Evolutionary conservation across 30 jellyfish, hydroid and myxozoan genomes (phyloP).

Genomic region (Calvadosia cruxmelitensis): DNA sequence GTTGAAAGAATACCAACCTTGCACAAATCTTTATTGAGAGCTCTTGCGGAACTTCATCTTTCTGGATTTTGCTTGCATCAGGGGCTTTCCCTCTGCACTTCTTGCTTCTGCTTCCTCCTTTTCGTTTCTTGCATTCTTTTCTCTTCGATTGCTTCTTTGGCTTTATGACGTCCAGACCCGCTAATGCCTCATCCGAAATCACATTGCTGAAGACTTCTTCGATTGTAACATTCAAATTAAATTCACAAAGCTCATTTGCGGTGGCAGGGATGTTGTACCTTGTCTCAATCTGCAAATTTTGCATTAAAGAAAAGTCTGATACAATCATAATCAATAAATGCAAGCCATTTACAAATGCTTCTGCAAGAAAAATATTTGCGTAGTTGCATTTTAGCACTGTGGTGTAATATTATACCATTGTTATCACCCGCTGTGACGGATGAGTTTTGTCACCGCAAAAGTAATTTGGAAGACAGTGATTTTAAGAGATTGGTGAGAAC

Average conservation of each 20-base stretch:
- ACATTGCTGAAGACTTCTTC: slow-evolving; percentile 8
- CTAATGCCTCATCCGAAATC: slow-evolving; percentile 10
- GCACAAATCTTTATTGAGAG: slow-evolving; percentile 23
- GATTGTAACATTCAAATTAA: slow-evolving; percentile 12
- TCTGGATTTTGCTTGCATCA: background rate
- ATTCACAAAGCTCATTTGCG: slow-evolving; percentile 21
- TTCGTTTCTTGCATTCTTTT: background rate
- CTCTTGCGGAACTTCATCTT: slow-evolving; percentile 27
- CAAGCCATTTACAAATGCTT: too few species aligned
- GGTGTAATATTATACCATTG: too few species aligned
- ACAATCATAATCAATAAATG: too few species aligned
- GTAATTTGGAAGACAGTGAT: too few species aligned
- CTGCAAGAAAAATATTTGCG: too few species aligned
- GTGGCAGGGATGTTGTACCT: slow-evolving; percentile 24
- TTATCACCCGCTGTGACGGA: too few species aligned
- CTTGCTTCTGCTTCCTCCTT: background rate
- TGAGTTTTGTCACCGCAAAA: too few species aligned
- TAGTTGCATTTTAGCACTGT: too few species aligned
- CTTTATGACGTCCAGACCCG: background rate
- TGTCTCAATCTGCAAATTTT: slow-evolving; percentile 24
- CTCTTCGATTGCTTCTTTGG: slow-evolving; percentile 2
- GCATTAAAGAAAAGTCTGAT: too few species aligned
- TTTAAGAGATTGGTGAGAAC: too few species aligned
- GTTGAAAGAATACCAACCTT: slow-evolving; percentile 3
- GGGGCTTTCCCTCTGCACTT: background rate